A percentile compares a stretch with the other conserved stretches of the same genome.
Evolutionary conservation across 2,797 vertebrate genomes (phyloP).

Genomic region (Eospalax fontanierii): DNA sequence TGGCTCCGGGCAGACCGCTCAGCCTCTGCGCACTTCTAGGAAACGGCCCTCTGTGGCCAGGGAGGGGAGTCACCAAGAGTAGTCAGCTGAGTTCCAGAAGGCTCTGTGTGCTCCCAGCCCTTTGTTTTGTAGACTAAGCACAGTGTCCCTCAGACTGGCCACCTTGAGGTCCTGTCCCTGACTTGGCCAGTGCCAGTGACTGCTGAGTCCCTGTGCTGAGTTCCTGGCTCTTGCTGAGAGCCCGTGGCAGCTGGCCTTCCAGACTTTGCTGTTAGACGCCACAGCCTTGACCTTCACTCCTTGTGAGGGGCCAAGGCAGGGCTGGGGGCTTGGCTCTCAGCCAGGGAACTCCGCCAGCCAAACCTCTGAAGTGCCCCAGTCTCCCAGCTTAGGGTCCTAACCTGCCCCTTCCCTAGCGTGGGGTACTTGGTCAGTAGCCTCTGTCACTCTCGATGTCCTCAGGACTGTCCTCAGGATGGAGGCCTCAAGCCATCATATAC

Average conservation of each 20-base stretch:
- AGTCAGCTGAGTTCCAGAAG: neutral
- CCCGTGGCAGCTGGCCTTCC: neutral
- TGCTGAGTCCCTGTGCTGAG: neutral
- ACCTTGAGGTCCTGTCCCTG: neutral
- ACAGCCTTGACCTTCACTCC: too few relatives aligned
- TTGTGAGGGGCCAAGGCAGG: neutral
- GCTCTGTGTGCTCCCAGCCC: neutral
- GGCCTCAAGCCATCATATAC: neutral
- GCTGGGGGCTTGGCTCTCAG: neutral
- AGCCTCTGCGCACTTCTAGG: neutral
- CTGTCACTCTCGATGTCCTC: fast-evolving
- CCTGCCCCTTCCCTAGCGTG: too few relatives aligned
- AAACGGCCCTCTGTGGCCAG: fast-evolving
- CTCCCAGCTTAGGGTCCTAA: neutral
- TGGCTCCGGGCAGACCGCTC: neutral
- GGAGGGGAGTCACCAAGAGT: too few relatives aligned
- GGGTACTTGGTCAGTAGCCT: neutral
- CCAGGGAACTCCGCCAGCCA: neutral
- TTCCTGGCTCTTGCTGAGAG: neutral
- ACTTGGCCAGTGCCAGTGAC: fast-evolving
- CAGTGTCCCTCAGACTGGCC: neutral
- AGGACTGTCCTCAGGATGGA: neutral
- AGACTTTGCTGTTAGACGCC: neutral
- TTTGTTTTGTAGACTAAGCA: neutral
- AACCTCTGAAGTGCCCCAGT: too few relatives aligned